Evolutionary conservation across 2,888 invertebrate species (phyloP).

Genomic region (Serrognathus titanus): DNA sequence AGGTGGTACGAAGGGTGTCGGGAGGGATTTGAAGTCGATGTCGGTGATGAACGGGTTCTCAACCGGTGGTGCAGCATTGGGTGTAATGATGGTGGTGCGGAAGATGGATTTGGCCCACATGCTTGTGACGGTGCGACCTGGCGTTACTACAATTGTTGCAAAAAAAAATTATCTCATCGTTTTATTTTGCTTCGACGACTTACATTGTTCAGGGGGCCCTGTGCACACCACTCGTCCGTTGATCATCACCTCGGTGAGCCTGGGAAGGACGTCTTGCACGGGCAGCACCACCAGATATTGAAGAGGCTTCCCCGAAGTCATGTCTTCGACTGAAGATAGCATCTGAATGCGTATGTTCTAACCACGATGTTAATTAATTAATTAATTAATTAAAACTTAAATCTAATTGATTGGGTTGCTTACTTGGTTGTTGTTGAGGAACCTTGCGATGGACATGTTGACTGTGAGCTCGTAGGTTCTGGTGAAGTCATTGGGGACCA

Average conservation of each 20-base stretch:
- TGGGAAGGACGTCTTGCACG: slow-evolving; percentile 32
- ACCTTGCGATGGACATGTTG: slow-evolving; percentile 23
- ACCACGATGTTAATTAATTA: slow-evolving; percentile 1
- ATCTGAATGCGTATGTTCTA: slow-evolving; percentile 11
- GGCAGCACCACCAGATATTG: slow-evolving; percentile 28
- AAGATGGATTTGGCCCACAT: slow-evolving; percentile 15
- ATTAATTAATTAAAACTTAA: background rate
- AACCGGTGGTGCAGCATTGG: background rate
- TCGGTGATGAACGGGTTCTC: background rate
- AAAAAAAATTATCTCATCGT: background rate
- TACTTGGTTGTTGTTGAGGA: slow-evolving; percentile 12
- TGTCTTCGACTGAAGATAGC: slow-evolving; percentile 8
- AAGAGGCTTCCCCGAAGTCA: slow-evolving; percentile 7
- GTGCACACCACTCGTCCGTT: slow-evolving; percentile 32
- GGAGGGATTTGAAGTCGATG: background rate
- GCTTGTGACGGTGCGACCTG: slow-evolving; percentile 9
- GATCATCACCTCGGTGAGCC: slow-evolving; percentile 35
- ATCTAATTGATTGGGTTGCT: background rate
- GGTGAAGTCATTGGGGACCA: slow-evolving; percentile 21
- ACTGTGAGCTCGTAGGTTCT: slow-evolving; percentile 20
- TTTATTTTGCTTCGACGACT: background rate
- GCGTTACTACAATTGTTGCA: background rate
- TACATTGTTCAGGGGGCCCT: slow-evolving; percentile 27
- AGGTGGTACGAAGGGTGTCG: background rate
- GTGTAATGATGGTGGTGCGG: background rate